These are phyloP conservation scores for Drepanosiphum platanoidis DNA, from an alignment of 2,888 invertebrate species.

Conservation along the genomic window DNA sequence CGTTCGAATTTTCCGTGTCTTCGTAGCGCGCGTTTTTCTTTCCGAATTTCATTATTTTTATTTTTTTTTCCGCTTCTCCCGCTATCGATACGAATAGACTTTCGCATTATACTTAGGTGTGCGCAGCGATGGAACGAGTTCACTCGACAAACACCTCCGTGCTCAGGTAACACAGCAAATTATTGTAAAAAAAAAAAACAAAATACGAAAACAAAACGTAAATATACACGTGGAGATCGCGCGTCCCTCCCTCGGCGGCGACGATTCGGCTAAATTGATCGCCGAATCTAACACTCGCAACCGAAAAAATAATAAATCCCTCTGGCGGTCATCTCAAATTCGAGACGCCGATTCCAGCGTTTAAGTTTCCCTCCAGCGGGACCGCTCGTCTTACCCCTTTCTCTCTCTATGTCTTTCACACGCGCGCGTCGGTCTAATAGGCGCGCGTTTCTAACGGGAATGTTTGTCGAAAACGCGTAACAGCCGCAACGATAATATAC, in stretches of 20 bases:
- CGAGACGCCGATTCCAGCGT: background rate
- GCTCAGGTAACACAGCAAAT: constrained; percentile 11
- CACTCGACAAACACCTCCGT: background rate
- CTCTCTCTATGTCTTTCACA: background rate
- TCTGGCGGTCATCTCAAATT: background rate
- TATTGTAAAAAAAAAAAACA: too few relatives aligned
- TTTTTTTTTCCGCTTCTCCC: too few relatives aligned
- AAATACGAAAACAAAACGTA: background rate
- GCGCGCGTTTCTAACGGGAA: background rate
- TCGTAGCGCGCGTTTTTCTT: background rate
- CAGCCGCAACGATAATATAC: background rate
- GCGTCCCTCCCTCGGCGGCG: background rate
- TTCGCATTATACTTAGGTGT: background rate
- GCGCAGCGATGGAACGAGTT: constrained; percentile 18
- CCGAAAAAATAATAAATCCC: too few relatives aligned
- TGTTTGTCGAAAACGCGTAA: background rate
- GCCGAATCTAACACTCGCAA: too few relatives aligned
- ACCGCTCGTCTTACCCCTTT: background rate
- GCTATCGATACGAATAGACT: too few relatives aligned
- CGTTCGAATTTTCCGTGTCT: background rate
- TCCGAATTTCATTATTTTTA: too few relatives aligned
- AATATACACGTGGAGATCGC: background rate
- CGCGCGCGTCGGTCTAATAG: too few relatives aligned
- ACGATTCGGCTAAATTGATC: background rate
- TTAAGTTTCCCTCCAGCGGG: background rate